Percentiles rank a stretch among this genome's conserved stretches.
These are phyloP conservation scores for Empis stercorea DNA, from an alignment of 2,888 invertebrate species.

Conservation along the genomic window DNA sequence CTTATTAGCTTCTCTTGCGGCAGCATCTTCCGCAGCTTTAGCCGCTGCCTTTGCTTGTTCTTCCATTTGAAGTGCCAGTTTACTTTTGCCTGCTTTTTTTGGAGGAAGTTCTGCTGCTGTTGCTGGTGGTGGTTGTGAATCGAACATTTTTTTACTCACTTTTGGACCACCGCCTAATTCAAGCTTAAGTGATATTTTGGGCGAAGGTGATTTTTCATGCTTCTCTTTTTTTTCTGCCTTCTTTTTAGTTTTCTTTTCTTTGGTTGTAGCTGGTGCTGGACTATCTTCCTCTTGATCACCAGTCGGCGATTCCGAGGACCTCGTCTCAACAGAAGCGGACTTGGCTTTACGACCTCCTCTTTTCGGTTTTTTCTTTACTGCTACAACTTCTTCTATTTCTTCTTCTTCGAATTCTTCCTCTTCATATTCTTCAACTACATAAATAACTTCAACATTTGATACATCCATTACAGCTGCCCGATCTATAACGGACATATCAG, in stretches of 20 bases:
- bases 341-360: constrained; percentile 2
- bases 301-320: constrained; percentile 11
- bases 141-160: constrained; percentile 33
- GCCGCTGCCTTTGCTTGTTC: constrained; percentile 33
- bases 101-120: constrained; percentile 28
- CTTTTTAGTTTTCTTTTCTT: constrained; percentile 27
- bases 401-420: constrained; percentile 28
- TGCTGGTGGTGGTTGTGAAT: constrained; percentile 23
- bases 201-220: constrained; percentile 31
- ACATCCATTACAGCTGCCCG: constrained; percentile 37
- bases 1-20: constrained; percentile 24
- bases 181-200: constrained; percentile 30
- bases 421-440: constrained; percentile 35
- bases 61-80: constrained; percentile 32
- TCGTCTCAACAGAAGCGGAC: constrained; percentile 3
- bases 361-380: constrained; percentile 15
- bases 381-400: constrained; percentile 23
- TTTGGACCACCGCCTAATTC: constrained; percentile 32
- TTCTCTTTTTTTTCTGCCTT: constrained; percentile 31
- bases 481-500: constrained; percentile 36
- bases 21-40: constrained; percentile 28
- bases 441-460: constrained; percentile 37
- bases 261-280: constrained; percentile 4
- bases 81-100: constrained; percentile 26
- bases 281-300: constrained; percentile 14